Conservation (phyloP, 2,797 vertebrate genomes). For the Aeoliscus strigatus region DNA sequence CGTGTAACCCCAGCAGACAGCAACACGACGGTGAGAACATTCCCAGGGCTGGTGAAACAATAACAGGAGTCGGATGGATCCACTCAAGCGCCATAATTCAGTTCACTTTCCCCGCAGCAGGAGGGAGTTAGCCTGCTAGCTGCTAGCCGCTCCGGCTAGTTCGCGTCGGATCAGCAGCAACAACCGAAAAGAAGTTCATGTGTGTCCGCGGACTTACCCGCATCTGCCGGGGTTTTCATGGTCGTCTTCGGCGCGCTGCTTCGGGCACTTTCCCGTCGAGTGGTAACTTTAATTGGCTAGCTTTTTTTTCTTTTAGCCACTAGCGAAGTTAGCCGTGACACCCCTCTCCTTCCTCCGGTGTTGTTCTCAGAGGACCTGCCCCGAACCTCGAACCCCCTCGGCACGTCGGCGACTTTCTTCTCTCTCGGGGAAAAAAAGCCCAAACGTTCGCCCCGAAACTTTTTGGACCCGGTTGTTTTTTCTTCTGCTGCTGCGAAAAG, state of each 20-base stretch:
- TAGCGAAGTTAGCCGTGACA: constrained; percentile 55
- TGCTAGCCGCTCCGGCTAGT: constrained; percentile 43
- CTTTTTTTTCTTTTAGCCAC: constrained; percentile 45
- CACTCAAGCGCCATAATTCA: constrained; percentile 60
- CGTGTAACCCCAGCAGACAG: too few species aligned
- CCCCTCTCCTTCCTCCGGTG: constrained; percentile 53
- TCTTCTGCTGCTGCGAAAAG: constrained; percentile 34
- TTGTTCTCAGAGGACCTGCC: constrained; percentile 41
- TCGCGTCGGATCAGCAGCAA: too few species aligned
- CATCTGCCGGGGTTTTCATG: constrained; percentile 77
- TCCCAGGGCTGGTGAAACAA: constrained; percentile 13
- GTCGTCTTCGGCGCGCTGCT: constrained; percentile 23
- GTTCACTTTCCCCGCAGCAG: constrained; percentile 59
- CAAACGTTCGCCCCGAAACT: constrained; percentile 9
- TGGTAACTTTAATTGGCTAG: constrained; percentile 57
- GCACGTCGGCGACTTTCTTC: too few species aligned
- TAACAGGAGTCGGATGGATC: constrained; percentile 29
- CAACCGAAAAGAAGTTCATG: too few species aligned
- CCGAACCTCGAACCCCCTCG: too few species aligned
- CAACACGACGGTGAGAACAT: neutral
- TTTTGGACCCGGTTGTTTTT: constrained; percentile 10
- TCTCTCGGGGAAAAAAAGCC: neutral
- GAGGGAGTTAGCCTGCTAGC: constrained; percentile 52
- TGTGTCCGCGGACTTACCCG: constrained; percentile 60
- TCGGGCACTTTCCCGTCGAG: constrained; percentile 43